phyloP scores from a whole-genome alignment of 2,888 invertebrate genomes.

The Taenaris catops region DNA sequence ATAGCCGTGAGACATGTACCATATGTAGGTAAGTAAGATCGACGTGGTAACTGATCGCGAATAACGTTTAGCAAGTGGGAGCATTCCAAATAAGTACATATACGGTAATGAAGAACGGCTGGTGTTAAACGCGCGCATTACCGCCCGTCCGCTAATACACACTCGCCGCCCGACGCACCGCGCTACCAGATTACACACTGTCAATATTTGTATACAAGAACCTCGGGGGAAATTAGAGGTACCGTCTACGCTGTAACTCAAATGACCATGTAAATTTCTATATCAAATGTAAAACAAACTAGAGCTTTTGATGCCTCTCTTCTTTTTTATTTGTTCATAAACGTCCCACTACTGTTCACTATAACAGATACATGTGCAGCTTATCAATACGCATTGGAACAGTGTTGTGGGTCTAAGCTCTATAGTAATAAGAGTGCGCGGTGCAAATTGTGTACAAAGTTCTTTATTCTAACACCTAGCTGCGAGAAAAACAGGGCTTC shows the following conservation, averaged over 20 bases:
- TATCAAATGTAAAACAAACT: conserved; percentile 20
- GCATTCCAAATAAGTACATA: conserved; percentile 46
- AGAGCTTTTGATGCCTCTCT: no score
- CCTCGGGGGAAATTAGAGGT: conserved; percentile 25
- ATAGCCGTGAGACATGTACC: conserved; percentile 26
- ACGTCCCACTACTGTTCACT: no score
- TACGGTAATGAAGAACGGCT: conserved; percentile 62
- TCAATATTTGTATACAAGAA: conserved; percentile 61
- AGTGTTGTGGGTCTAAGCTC: no score
- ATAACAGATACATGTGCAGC: no score
- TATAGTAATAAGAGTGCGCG: no score
- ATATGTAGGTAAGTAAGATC: conserved; percentile 26
- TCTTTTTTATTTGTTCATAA: no score
- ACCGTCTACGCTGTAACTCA: conserved; percentile 19
- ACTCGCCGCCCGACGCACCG: conserved; percentile 36
- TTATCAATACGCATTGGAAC: no score
- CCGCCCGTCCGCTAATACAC: conserved; percentile 56
- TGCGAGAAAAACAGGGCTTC: no score
- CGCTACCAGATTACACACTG: conserved; percentile 67
- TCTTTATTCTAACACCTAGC: no score
- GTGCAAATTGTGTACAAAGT: no score
- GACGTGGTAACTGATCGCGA: conserved; percentile 44
- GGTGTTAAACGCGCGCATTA: conserved; percentile 67
- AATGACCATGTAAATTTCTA: conserved; percentile 24
- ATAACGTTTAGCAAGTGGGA: conserved; percentile 54